Evolutionary conservation across 2,888 invertebrate species (phyloP), one percentile per base, ranked within the genome.

Genomic region (Caenorhabditis sinica): DNA sequence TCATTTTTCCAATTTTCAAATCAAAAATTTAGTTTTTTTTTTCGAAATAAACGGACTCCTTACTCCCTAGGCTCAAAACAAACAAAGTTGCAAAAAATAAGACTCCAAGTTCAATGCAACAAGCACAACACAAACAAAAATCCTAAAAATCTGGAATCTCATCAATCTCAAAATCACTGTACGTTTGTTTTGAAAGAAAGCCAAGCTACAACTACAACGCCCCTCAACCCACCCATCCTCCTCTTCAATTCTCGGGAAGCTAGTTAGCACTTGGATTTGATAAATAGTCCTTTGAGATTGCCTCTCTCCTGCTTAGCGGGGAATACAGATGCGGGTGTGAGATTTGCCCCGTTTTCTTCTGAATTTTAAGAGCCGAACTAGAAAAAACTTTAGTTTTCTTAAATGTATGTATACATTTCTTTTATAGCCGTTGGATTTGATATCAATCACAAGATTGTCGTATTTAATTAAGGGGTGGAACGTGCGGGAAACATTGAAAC

Each of bases 211-310:
- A 23, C 36, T 53, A 71, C 9, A 43, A 13, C 40, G 17, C 6
- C 13, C 43, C n/a, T 25, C 66, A 20, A 51, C 36, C 61, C 43
- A 61, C 61, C 40, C 49, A n/a, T 20, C 51, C 30, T 20, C 51
- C 33, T 33, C 33, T 33, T 33, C 33, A 33, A n/a, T n/a, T n/a
- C n/a, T 40, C 6, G 23, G 15, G 13, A 49, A 65, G 66, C 68
- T 68, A 60, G 53, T 77, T 77, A 79, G 72, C 71, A 79, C 77
- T 69, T 36, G 51, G 33, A 61, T 63, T 77, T 77, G 77, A 79
- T 72, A 79, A 72, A 71, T 79, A 72, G 71, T 56, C 79, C 79
- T 79, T 45, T 56, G 79, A 79, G 77, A 77, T 17, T 65, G 23
- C 60, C 30, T 4, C 11, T 58, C 20, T 25, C 30, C 36, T 51